Base-by-base conservation (phyloP, 2,888 invertebrate genomes). In the Nycteola revayana region DNA sequence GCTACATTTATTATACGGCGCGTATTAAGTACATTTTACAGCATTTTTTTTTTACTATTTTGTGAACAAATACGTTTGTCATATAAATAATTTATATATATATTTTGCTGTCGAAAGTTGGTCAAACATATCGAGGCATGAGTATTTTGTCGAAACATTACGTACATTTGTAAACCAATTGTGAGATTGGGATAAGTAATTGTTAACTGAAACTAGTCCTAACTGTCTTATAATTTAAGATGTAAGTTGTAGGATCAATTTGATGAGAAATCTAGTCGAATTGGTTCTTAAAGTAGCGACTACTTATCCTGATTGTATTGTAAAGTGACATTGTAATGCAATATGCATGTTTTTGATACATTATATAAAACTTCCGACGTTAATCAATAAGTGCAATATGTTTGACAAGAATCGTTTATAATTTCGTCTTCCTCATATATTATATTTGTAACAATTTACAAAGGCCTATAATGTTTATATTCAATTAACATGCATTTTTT, bases 401-500 rank as follows among this genome's bases (percentile, higher is more conserved):
- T 65, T 62, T 60, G 60, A 66, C 61, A 50, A 48, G 26, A 44
- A 47, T 45, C 49, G 32, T 46, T 52, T 55, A 14, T 54, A 57
- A 42, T 56, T 71, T 73, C 50, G 75, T 75, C 75, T 75, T 75
- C 75, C 75, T 68, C 49, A 29, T 49, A 52, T 45, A 43, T 54
- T 59, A 60, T 63, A 62, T 60, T 60, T 62, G 54, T 67, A 69
- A 58, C 43, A 49, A 52, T 60, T 62, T 65, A 61, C 61, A 65
- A 63, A 67, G 73, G 75, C 75, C 75, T 73, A 72, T 60, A 36
- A 51, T 50, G 57, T 57, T 55, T 70, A 58, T 62, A 52, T 61
- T 60, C 54, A 54, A 66, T 60, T 56, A 66, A 62, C 62, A 60
- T 66, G 72, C 72, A 73, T 74, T 75, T 75, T 18, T n/a, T 66